phyloP scores from a whole-genome alignment of 2,888 invertebrate species.

The Dioctria rufipes region DNA sequence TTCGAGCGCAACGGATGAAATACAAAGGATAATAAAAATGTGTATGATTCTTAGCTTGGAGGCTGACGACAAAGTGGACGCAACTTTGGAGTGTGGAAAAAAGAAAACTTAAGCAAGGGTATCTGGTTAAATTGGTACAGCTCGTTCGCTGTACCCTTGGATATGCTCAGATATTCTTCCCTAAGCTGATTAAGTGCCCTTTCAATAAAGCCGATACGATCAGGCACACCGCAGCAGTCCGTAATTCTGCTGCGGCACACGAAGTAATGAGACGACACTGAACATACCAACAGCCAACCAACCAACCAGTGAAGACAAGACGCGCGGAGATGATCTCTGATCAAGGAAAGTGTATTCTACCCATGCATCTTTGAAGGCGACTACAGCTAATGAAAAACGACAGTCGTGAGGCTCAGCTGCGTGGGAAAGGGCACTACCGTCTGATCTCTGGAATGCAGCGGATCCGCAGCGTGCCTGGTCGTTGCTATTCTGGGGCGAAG shows the following conservation, averaged over 20 bases:
- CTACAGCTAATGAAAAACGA: conserved; percentile 47
- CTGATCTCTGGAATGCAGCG: conserved; percentile 48
- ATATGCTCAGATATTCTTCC: conserved; percentile 19
- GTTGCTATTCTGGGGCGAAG: background rate
- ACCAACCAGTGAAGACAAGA: background rate
- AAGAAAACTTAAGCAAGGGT: conserved; percentile 20
- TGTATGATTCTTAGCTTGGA: background rate
- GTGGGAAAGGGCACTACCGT: conserved; percentile 53
- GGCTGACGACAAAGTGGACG: conserved; percentile 37
- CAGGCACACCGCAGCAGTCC: conserved; percentile 40
- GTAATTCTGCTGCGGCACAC: conserved; percentile 39
- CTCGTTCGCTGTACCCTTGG: background rate
- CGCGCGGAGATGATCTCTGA: conserved; percentile 31
- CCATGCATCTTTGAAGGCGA: conserved; percentile 38
- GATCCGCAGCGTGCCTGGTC: conserved; percentile 44
- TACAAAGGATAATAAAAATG: conserved; percentile 32
- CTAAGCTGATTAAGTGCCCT: conserved; percentile 51
- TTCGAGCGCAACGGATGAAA: conserved; percentile 33
- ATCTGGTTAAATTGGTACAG: conserved; percentile 39
- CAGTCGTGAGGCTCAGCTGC: conserved; percentile 46
- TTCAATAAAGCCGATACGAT: conserved; percentile 51
- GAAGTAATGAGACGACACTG: conserved; percentile 12
- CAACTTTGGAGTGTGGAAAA: background rate
- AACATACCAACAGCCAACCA: background rate
- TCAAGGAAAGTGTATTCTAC: conserved; percentile 46